These are phyloP conservation scores for Heliconius ismenius DNA, from an alignment of 2,888 invertebrate species.

Conservation along the genomic window DNA sequence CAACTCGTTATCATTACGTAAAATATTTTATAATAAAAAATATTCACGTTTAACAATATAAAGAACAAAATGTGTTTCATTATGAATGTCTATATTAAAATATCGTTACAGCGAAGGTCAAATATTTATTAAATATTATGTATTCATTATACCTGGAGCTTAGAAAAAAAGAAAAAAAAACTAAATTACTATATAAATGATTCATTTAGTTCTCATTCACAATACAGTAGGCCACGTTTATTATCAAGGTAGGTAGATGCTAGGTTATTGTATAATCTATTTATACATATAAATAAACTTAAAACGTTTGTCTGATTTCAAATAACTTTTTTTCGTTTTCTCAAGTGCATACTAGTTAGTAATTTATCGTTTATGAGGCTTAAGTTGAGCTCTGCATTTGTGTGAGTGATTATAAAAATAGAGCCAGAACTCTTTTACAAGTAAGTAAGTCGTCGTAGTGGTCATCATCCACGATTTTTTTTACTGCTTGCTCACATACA, in stretches of 20 bases:
- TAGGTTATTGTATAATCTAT: conserved; percentile 27
- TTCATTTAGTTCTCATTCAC: conserved; percentile 26
- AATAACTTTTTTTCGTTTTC: too few relatives aligned
- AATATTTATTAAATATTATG: conserved; percentile 9
- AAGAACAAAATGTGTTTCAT: not conserved
- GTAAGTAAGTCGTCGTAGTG: too few relatives aligned
- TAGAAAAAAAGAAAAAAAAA: conserved; percentile 10
- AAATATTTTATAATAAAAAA: not conserved
- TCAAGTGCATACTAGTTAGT: too few relatives aligned
- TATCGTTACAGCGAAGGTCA: conserved; percentile 15
- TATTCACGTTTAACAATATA: not conserved
- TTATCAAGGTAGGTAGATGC: conserved; percentile 27
- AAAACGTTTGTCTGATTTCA: too few relatives aligned
- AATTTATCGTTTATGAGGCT: too few relatives aligned
- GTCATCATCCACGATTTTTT: too few relatives aligned
- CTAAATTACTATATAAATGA: conserved; percentile 21
- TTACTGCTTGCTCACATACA: too few relatives aligned
- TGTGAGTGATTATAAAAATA: too few relatives aligned
- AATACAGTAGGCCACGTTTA: conserved; percentile 26
- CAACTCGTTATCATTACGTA: not conserved
- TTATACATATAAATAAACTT: not conserved
- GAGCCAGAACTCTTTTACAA: too few relatives aligned
- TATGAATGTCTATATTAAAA: conserved; percentile 7
- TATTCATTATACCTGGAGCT: not conserved
- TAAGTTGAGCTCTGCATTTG: too few relatives aligned